phyloP scores from a whole-genome alignment of 2,888 invertebrate genomes.

The Sphinx pinastri region DNA sequence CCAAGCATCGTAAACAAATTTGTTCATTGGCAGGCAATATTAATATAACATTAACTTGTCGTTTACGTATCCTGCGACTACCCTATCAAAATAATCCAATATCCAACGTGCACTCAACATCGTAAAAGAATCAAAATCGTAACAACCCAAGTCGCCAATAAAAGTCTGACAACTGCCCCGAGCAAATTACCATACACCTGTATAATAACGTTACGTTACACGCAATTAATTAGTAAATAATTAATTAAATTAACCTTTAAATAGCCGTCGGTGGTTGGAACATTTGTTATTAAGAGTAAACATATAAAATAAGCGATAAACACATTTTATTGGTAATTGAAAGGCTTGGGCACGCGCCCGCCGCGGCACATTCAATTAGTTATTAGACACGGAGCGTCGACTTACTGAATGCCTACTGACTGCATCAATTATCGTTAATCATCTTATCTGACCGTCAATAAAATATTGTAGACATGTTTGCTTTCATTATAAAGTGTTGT shows the following conservation, averaged over 20 bases:
- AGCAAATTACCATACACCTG: slow-evolving; percentile 16
- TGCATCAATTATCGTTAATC: slow-evolving; percentile 57
- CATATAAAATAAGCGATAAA: slow-evolving; percentile 16
- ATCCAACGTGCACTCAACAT: too few species aligned
- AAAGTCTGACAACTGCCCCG: background rate
- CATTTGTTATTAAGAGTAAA: slow-evolving; percentile 10
- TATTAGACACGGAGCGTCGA: slow-evolving; percentile 43
- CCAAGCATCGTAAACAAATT: too few species aligned
- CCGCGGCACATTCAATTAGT: slow-evolving; percentile 45
- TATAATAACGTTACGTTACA: slow-evolving; percentile 9
- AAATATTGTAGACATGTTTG: slow-evolving; percentile 32
- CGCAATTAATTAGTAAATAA: slow-evolving; percentile 16
- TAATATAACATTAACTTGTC: too few species aligned
- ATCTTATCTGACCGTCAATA: slow-evolving; percentile 53
- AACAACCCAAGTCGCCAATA: too few species aligned
- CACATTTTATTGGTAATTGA: slow-evolving; percentile 32
- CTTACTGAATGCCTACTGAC: slow-evolving; percentile 40
- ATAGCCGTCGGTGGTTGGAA: background rate
- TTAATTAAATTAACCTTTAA: slow-evolving; percentile 22
- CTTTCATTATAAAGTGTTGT: background rate
- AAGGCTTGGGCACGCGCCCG: slow-evolving; percentile 41
- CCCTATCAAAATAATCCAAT: too few species aligned
- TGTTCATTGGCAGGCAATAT: too few species aligned
- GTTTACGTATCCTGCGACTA: too few species aligned
- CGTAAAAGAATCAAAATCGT: too few species aligned